Evolutionary conservation across 2,888 invertebrate species (phyloP), one percentile per base, ranked within the genome.

Genomic region (Oligia fasciuncula): DNA sequence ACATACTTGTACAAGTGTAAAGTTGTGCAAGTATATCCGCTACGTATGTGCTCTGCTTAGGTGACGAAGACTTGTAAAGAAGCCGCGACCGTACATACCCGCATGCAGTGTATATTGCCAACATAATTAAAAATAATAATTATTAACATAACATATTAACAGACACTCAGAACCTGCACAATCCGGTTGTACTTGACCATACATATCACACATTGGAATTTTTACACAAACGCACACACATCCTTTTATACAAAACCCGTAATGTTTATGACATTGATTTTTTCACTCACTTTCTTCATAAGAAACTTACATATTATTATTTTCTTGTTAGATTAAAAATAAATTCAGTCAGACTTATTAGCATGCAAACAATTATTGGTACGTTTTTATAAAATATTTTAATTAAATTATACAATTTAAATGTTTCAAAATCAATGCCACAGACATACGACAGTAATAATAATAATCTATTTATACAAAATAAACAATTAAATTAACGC

Each of bases 201-300:
- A 90, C 87, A 87, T 71, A 87, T 84, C 88, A 86, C 90, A 90
- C 90, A 90, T 85, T 89, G 88, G 87, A 91, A 87, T 88, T 83
- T 90, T 86, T 88, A 87, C 89, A 90, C 83, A 85, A 86, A 86
- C 85, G 80, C 86, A 83, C 86, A 85, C 74, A 84, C 83, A 80
- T 76, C 66, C 77, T 85, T 88, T 79, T 87, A 89, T 87, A 91
- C 88, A 90, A 80, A 82, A 82, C 81, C 78, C 68, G 71, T 71
- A 79, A 80, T 75, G 74, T 79, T 54, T 85, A 77, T 84, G 76
- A 87, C 85, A 86, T 79, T 86, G 84, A 79, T 79, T 76, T 57
- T 72, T 54, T n/a, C 29, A 43, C 40, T 76, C 57, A 65, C 46
- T 40, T n/a, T 65, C 68, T 70, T 46, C 14, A 17, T 60, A 82